Evolutionary conservation across 2,797 vertebrate species (phyloP), one percentile per base, ranked within the genome.

Genomic region (Bradypodion ventrale): DNA sequence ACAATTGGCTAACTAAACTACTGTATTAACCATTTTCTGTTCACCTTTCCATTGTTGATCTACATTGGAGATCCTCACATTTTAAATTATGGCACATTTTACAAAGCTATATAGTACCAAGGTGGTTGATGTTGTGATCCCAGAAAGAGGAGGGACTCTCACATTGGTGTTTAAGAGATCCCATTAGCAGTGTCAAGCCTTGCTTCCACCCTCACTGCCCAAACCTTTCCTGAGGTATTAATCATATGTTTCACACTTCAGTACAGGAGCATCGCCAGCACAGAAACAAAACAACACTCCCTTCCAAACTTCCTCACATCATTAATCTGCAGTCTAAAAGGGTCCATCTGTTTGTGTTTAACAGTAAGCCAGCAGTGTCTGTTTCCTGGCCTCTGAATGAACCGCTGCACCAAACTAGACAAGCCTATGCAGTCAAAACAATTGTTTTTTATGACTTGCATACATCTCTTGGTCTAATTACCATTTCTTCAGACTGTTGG

Each of bases 341-440:
- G 63, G 25, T n/a, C 78, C 78, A 85, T 80, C 72, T 85, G 83
- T 80, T 85, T 85, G 49, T 85, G 78, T 29, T 85, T 68, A 85
- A 60, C 62, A 73, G 73, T 59, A 74, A 72, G 40, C 37, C 68
- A 80, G 37, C 49, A 68, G 78, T 5, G 70, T 75, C 72, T 85
- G 78, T 85, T 85, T 85, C 72, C 78, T 85, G 83, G 70, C 83
- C 78, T 75, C 78, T 69, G 78, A 68, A 13, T 85, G 72, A 80
- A 85, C 83, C 77, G 25, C n/a, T 9, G 46, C 49, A 12, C n/a
- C 37, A 59, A 80, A 80, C 56, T 42, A 85, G 83, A 75, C 62
- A 46, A 80, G 70, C 72, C 63, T 68, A 27, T 12, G 70, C 78
- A 85, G 83, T 85, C 70, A 85, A 80, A 80, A 85, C 78, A 85